Evolutionary conservation across 1,140 invertebrate species (phyloP).

Genomic region (Leptopilina boulardi): DNA sequence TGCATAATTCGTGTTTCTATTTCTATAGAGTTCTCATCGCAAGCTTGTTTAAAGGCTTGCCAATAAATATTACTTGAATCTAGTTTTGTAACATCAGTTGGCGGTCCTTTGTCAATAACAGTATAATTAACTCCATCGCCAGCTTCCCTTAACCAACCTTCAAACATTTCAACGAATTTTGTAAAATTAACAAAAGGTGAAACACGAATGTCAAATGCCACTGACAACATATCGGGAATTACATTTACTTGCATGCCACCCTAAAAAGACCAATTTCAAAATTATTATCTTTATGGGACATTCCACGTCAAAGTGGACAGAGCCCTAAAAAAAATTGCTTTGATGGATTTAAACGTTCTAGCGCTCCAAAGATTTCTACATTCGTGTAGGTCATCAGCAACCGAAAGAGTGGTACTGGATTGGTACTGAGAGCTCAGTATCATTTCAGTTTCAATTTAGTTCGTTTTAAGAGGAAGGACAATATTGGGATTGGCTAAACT

Average conservation of each 20-base stretch:
- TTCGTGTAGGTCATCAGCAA: too few species aligned
- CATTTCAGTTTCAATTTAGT: too few species aligned
- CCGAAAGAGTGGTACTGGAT: too few species aligned
- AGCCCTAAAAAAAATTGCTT: too few species aligned
- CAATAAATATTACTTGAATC: conserved; percentile 84
- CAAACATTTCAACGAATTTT: conserved; percentile 82
- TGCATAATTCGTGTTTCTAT: conserved; percentile 82
- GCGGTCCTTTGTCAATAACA: conserved; percentile 81
- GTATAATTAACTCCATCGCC: conserved; percentile 84
- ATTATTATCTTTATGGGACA: too few species aligned
- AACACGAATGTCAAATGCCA: conserved; percentile 86
- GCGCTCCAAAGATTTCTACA: too few species aligned
- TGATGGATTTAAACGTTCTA: too few species aligned
- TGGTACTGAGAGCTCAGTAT: too few species aligned
- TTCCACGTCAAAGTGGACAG: too few species aligned
- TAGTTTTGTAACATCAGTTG: conserved; percentile 79
- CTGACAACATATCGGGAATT: conserved; percentile 84
- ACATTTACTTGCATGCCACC: conserved; percentile 93
- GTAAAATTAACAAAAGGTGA: conserved; percentile 80
- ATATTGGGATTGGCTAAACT: too few species aligned
- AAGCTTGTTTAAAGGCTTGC: conserved; percentile 81
- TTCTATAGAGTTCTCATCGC: conserved; percentile 75
- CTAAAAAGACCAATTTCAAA: too few species aligned
- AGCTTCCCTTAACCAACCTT: conserved; percentile 85
- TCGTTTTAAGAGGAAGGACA: too few species aligned